These are phyloP conservation scores for Heliornis fulica DNA, from an alignment of 2,113 vertebrate genomes.

Conservation along the genomic window DNA sequence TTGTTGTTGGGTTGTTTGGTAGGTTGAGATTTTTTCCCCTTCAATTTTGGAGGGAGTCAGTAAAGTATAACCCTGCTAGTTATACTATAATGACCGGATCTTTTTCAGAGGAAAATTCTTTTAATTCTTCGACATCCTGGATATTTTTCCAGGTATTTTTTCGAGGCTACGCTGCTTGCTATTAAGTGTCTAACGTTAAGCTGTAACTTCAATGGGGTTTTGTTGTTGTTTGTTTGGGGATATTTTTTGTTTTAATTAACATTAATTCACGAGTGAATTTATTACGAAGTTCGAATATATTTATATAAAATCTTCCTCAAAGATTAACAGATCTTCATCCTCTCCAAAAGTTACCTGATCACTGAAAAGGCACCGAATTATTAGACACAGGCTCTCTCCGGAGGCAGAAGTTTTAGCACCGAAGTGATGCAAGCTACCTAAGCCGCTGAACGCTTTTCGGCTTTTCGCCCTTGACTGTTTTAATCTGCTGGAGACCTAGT, in stretches of 20 bases:
- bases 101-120: not conserved
- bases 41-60: not conserved
- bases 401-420: not conserved
- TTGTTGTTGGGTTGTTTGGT: too few relatives aligned
- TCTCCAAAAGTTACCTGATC: not conserved
- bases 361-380: too few relatives aligned
- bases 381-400: accelerated
- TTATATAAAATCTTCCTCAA: not conserved
- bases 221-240: not conserved
- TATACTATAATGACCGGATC: accelerated
- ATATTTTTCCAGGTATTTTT: not conserved
- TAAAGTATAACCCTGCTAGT: not conserved
- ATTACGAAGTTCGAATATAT: not conserved
- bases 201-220: not conserved
- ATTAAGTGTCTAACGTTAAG: not conserved
- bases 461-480: not conserved
- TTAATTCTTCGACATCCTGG: not conserved
- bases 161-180: accelerated
- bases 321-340: not conserved
- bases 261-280: not conserved
- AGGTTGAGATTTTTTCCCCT: not conserved
- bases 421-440: not conserved
- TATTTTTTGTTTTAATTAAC: not conserved
- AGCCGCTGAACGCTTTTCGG: not conserved
- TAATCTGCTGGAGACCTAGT: not conserved